Conservation (phyloP, 64 coral and sea anemone genomes). For the Porites australiensis region DNA sequence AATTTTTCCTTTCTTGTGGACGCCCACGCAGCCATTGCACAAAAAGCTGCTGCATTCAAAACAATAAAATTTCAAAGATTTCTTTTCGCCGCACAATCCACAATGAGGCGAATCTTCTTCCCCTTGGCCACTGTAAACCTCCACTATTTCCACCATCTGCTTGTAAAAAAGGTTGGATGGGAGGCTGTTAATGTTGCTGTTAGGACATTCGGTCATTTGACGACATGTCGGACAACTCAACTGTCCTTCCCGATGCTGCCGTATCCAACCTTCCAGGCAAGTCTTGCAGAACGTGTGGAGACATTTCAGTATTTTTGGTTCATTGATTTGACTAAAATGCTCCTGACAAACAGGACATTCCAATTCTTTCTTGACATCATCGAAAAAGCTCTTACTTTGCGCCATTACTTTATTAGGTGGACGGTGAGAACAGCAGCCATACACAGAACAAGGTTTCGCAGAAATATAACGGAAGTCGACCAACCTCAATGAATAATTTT, state of each 20-base stretch:
- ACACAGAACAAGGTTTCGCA: too few relatives aligned
- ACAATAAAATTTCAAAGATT: slow-evolving; percentile 53
- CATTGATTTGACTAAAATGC: neutral
- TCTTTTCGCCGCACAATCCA: slow-evolving; percentile 35
- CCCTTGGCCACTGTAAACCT: slow-evolving; percentile 74
- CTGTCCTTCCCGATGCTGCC: neutral
- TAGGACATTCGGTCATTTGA: neutral
- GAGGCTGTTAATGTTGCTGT: slow-evolving; percentile 48
- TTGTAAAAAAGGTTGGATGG: slow-evolving; percentile 55
- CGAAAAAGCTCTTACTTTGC: neutral
- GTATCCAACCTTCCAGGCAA: neutral
- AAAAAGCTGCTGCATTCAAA: neutral
- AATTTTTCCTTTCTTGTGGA: slow-evolving; percentile 18
- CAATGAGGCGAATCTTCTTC: slow-evolving; percentile 59
- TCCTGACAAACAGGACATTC: slow-evolving; percentile 31
- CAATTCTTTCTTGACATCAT: slow-evolving; percentile 11
- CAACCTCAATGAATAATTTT: too few relatives aligned
- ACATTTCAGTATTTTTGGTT: slow-evolving; percentile 40
- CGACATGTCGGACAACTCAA: slow-evolving; percentile 32
- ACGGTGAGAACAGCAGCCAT: neutral
- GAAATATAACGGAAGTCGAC: too few relatives aligned
- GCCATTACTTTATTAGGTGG: neutral
- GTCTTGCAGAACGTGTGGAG: neutral
- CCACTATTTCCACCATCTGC: slow-evolving; percentile 76
- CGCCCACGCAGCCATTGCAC: slow-evolving; percentile 23